A percentile compares a stretch with the other conserved stretches of the same genome.
phyloP scores from a whole-genome alignment of 2,797 vertebrate species.

The Peromyscus melanophrys region DNA sequence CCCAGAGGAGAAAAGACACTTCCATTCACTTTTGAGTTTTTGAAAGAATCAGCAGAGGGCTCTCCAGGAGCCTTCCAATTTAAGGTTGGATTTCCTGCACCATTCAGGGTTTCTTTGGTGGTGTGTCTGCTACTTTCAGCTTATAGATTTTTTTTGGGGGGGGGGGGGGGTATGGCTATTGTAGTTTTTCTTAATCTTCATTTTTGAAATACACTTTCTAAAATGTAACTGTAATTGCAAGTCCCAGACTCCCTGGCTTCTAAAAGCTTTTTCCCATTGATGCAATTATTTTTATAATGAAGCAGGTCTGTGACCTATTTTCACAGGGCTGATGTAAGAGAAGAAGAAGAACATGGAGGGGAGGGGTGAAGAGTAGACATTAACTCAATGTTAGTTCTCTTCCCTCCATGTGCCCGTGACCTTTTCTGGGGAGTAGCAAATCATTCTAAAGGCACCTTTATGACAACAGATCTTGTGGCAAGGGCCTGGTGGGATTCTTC shows the following conservation, averaged over 20 bases:
- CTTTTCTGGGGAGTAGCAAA: neutral
- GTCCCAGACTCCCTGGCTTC: neutral
- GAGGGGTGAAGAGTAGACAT: neutral
- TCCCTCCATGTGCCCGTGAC: neutral
- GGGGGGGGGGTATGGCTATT: too few relatives aligned
- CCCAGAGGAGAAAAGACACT: neutral
- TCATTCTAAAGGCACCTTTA: neutral
- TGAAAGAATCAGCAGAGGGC: neutral
- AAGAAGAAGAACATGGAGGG: neutral
- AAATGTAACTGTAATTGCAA: constrained; percentile 40
- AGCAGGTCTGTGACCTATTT: neutral
- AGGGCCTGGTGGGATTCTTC: neutral
- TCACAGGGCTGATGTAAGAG: neutral
- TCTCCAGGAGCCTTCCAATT: neutral
- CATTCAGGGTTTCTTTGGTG: constrained; percentile 2
- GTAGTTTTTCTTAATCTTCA: neutral
- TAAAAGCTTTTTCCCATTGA: constrained; percentile 7
- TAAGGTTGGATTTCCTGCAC: neutral
- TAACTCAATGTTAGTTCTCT: constrained; percentile 12
- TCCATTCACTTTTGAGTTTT: neutral
- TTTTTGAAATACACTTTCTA: constrained; percentile 41
- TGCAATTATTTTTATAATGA: constrained; percentile 37
- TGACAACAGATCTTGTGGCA: neutral
- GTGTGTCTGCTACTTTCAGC: neutral
- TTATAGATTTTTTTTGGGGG: neutral